A percentile compares a stretch with the other conserved stretches of the same genome.
phyloP scores from a whole-genome alignment of 2,888 invertebrate species.

The Piscicola geometra region DNA sequence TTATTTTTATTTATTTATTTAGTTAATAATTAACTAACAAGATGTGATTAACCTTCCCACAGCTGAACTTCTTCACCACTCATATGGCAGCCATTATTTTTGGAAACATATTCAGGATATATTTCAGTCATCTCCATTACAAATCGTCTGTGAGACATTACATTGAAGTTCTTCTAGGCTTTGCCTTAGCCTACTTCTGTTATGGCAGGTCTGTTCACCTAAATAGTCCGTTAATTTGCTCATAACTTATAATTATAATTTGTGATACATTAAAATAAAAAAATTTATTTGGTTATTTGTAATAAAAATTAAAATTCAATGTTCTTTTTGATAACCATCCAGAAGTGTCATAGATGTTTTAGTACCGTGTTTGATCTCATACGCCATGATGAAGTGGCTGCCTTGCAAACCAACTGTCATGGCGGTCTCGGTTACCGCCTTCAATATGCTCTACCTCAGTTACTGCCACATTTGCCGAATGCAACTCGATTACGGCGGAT shows the following conservation, averaged over 20 bases:
- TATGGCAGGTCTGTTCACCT: conserved; percentile 40
- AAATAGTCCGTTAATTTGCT: background rate
- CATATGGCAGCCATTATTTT: conserved; percentile 39
- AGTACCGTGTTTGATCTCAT: conserved; percentile 38
- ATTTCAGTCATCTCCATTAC: conserved; percentile 26
- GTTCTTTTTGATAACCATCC: too few species aligned
- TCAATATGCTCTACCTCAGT: conserved; percentile 71
- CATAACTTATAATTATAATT: background rate
- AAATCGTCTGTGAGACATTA: conserved; percentile 39
- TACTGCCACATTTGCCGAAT: conserved; percentile 81
- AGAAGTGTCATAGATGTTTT: conserved; percentile 42
- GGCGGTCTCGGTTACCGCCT: conserved; percentile 44
- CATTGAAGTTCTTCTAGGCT: conserved; percentile 39
- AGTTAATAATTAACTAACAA: background rate
- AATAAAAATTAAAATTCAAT: background rate
- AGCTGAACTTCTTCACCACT: conserved; percentile 43
- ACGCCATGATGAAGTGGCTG: conserved; percentile 39
- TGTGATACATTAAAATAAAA: background rate
- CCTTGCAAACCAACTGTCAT: conserved; percentile 36
- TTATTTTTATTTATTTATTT: background rate
- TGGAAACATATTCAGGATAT: conserved; percentile 37
- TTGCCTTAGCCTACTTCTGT: conserved; percentile 42
- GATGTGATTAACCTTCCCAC: conserved; percentile 29
- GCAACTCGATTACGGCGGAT: conserved; percentile 78
- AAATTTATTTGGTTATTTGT: background rate